phyloP scores from a whole-genome alignment of 2,888 invertebrate genomes.

The Rhagonycha fulva region DNA sequence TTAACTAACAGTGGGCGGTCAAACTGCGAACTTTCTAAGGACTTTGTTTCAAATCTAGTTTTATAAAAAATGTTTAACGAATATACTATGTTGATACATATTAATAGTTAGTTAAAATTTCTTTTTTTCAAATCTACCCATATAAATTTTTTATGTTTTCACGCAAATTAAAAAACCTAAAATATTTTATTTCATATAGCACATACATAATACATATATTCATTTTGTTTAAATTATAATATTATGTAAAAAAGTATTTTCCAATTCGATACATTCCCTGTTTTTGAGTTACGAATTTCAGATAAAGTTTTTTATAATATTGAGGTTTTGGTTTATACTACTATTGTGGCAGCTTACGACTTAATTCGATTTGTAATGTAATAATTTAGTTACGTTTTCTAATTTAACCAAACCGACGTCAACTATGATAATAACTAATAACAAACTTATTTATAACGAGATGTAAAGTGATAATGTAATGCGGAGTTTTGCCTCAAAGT shows the following conservation, averaged over 20 bases:
- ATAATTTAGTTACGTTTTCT: not conserved
- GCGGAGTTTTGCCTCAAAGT: not conserved
- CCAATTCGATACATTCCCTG: not conserved
- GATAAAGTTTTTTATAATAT: not conserved
- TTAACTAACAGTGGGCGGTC: too few species aligned
- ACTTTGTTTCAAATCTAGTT: too few species aligned
- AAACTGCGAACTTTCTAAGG: too few species aligned
- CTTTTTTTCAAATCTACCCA: too few species aligned
- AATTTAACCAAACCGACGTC: not conserved
- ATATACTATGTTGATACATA: too few species aligned
- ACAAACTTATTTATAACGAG: not conserved
- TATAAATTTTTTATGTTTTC: too few species aligned
- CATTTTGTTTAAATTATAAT: not conserved
- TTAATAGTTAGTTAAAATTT: too few species aligned
- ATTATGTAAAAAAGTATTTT: not conserved
- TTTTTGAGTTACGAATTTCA: not conserved
- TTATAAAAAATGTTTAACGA: too few species aligned
- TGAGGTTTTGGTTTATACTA: not conserved
- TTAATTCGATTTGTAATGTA: not conserved
- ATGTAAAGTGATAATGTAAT: not conserved
- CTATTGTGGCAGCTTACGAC: not conserved
- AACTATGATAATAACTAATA: not conserved
- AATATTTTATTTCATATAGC: too few species aligned
- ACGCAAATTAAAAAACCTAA: too few species aligned
- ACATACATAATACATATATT: too few species aligned